Evolutionary conservation across 2,113 vertebrate genomes (phyloP).

Genomic region (Aix galericulata): DNA sequence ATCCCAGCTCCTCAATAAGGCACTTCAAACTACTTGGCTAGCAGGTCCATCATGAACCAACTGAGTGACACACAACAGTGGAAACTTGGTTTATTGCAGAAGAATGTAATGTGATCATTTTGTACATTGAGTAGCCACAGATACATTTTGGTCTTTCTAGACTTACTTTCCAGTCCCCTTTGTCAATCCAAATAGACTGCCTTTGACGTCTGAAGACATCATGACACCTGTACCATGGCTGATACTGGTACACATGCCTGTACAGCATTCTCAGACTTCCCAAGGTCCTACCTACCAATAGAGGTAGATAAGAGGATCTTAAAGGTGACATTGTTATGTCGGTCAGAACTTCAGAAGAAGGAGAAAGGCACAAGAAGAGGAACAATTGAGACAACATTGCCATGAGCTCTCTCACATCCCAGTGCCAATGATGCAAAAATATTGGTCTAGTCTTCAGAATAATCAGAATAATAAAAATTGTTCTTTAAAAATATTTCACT

Average conservation of each 20-base stretch:
- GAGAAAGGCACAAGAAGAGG: background rate
- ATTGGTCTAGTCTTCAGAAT: background rate
- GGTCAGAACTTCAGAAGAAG: background rate
- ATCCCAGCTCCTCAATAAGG: background rate
- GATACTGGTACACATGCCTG: background rate
- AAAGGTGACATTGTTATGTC: background rate
- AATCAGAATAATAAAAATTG: background rate
- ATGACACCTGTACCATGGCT: background rate
- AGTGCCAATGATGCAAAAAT: background rate
- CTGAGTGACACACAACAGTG: rapidly evolving
- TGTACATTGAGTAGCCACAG: background rate
- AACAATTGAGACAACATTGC: background rate
- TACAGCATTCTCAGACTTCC: background rate
- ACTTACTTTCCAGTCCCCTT: background rate
- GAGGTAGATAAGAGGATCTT: background rate
- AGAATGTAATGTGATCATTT: background rate
- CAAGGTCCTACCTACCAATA: background rate
- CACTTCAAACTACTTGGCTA: background rate
- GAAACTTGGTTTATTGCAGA: background rate
- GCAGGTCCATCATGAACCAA: background rate
- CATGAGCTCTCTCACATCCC: background rate
- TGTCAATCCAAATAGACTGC: background rate
- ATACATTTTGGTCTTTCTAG: background rate
- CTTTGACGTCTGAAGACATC: background rate
- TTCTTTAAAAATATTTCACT: background rate